These are phyloP conservation scores for Montipora cactus DNA, from an alignment of 64 coral and sea anemone species.

Conservation along the genomic window DNA sequence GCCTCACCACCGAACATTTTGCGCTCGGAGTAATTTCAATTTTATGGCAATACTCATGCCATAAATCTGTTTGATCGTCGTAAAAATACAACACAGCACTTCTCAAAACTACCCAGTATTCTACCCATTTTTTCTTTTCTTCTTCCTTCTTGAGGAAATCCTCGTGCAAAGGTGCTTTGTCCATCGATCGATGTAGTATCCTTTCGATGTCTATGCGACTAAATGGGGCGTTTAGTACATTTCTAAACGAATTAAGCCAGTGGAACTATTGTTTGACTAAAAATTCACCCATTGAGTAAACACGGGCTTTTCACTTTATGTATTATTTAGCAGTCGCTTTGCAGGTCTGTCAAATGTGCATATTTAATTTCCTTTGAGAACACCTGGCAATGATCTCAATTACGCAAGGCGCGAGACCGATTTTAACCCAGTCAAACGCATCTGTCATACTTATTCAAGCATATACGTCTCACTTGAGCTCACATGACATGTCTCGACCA, in stretches of 20 bases:
- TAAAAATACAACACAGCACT: slow-evolving; percentile 53
- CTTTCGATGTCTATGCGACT: not conserved
- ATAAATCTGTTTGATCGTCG: slow-evolving; percentile 42
- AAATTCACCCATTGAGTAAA: slow-evolving; percentile 18
- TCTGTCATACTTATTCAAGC: too few species aligned
- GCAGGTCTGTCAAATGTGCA: not conserved
- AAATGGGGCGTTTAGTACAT: not conserved
- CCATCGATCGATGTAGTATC: slow-evolving; percentile 1
- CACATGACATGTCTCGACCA: too few species aligned
- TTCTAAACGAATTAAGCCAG: not conserved
- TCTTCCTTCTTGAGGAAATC: slow-evolving; percentile 65
- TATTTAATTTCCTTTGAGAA: not conserved
- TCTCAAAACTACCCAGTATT: slow-evolving; percentile 53
- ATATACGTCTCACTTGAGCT: too few species aligned
- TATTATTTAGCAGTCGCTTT: not conserved
- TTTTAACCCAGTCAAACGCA: not conserved
- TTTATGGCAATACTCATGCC: slow-evolving; percentile 66
- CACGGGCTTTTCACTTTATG: not conserved
- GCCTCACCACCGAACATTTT: slow-evolving; percentile 72
- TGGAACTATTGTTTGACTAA: slow-evolving; percentile 1
- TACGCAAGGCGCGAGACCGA: too few species aligned
- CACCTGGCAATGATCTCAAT: not conserved
- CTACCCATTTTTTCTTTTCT: slow-evolving; percentile 39
- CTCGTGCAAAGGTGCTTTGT: slow-evolving; percentile 32
- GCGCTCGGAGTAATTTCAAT: slow-evolving; percentile 63